Evolutionary conservation across 1,140 invertebrate species (phyloP).

Genomic region (Drosophila gunungcola): DNA sequence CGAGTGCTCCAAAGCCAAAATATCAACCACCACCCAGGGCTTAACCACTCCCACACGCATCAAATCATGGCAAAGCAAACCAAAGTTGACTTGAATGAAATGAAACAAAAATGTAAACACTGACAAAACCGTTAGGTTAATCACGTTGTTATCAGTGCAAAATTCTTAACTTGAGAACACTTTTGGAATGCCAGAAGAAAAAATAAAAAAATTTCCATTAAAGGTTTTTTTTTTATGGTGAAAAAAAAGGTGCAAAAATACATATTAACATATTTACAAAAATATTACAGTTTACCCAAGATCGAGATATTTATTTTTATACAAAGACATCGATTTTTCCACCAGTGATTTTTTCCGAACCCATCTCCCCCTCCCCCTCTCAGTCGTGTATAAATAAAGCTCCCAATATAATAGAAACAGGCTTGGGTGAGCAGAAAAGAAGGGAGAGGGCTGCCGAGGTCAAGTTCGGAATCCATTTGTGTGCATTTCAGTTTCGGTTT

Average conservation of each 20-base stretch:
- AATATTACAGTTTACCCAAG: no score
- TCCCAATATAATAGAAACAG: constrained; percentile 66
- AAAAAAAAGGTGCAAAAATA: no score
- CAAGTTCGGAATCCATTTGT: constrained; percentile 78
- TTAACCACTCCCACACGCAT: constrained; percentile 27
- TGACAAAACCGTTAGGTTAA: not conserved
- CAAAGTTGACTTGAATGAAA: constrained; percentile 66
- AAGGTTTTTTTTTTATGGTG: no score
- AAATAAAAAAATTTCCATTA: no score
- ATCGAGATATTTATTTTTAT: not conserved
- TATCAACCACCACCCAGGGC: not conserved
- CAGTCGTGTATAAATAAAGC: constrained; percentile 52
- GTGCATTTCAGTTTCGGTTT: constrained; percentile 81
- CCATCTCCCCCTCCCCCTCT: not conserved
- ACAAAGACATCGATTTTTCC: not conserved
- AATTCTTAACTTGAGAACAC: no score
- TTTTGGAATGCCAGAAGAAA: no score
- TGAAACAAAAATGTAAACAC: constrained; percentile 20
- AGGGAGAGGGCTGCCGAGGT: constrained; percentile 16
- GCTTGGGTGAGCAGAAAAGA: constrained; percentile 6
- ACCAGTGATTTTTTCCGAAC: constrained; percentile 6
- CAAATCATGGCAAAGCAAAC: constrained; percentile 64
- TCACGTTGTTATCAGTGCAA: no score
- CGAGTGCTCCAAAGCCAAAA: constrained; percentile 7
- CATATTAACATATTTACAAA: no score